Evolutionary conservation across 1,140 invertebrate genomes (phyloP).

Genomic region (Penaeus indicus): DNA sequence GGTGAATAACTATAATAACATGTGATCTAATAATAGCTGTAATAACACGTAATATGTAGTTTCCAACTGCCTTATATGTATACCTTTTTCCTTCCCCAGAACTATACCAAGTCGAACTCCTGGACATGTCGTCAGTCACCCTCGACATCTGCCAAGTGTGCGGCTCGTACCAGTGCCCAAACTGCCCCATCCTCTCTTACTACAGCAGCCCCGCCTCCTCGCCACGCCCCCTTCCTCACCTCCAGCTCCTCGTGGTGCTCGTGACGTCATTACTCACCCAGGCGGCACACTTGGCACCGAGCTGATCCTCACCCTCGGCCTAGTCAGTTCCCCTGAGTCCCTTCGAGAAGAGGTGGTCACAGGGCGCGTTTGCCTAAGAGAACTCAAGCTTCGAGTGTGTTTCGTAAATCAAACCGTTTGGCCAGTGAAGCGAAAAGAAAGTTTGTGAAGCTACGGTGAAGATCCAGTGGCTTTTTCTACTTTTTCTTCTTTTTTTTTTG

Average conservation of each 20-base stretch:
- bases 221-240: background rate
- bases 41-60: background rate
- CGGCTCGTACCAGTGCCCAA: constrained; percentile 97
- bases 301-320: constrained; percentile 6
- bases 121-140: constrained; percentile 89
- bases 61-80: background rate
- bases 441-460: too few species aligned
- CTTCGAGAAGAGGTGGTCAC: too few species aligned
- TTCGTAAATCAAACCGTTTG: too few species aligned
- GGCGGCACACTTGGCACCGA: background rate
- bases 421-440: too few species aligned
- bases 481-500: too few species aligned
- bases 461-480: too few species aligned
- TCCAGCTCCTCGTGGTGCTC: background rate
- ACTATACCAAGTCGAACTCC: constrained; percentile 93
- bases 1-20: background rate
- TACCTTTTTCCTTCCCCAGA: constrained; percentile 75
- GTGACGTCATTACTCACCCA: background rate
- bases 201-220: constrained; percentile 55
- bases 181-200: constrained; percentile 82
- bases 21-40: too few species aligned
- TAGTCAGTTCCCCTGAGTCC: background rate
- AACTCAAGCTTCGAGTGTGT: too few species aligned
- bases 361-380: too few species aligned
- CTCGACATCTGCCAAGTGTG: constrained; percentile 99